phyloP scores from a whole-genome alignment of 92 coral and sea anemone genomes.

The Galaxea fascicularis region DNA sequence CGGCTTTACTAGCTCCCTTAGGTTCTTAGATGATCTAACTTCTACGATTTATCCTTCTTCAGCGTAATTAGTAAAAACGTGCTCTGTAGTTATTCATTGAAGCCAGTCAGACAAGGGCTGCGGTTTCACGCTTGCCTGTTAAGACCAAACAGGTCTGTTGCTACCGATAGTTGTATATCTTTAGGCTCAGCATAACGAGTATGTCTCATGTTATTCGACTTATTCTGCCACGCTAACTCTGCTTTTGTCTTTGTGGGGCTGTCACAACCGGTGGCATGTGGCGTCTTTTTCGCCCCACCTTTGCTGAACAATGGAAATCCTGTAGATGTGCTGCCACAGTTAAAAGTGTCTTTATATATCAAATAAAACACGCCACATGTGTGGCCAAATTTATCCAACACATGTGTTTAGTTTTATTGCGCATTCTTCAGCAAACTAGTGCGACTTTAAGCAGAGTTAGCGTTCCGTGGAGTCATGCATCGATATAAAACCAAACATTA shows the following conservation, averaged over 20 bases:
- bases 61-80: too few species aligned
- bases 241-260: slow-evolving; percentile 4
- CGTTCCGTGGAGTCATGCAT: background rate
- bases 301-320: background rate
- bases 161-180: background rate
- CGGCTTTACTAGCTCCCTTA: background rate
- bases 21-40: background rate
- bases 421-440: slow-evolving; percentile 6
- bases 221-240: background rate
- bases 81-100: background rate
- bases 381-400: background rate
- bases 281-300: slow-evolving; percentile 5
- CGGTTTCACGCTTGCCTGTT: background rate
- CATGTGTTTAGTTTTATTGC: too few species aligned
- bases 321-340: background rate
- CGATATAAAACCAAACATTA: slow-evolving; percentile 5
- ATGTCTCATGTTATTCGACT: background rate
- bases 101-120: background rate
- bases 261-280: slow-evolving; percentile 10
- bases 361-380: background rate
- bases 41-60: too few species aligned
- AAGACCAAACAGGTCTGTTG: background rate
- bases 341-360: background rate
- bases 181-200: background rate
- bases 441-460: slow-evolving; percentile 1